Evolutionary conservation across 2,888 invertebrate species (phyloP), one percentile per base, ranked within the genome.

Genomic region (Cenopis cana): DNA sequence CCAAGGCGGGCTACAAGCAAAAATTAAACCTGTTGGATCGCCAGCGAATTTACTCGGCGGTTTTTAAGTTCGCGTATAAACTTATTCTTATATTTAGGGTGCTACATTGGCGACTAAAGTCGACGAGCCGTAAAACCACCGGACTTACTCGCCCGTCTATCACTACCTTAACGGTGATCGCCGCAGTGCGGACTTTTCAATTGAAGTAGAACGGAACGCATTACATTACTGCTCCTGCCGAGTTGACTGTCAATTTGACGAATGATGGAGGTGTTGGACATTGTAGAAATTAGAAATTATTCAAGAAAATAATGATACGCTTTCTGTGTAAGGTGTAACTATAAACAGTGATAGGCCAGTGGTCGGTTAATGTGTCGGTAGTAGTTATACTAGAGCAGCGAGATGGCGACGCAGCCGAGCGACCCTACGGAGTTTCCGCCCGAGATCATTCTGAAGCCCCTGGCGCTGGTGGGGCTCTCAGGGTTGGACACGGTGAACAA

Each of bases 401-500:
- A 64, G 68, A 95, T 95, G 95, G 94, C 95, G 79, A 90, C 90
- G 49, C 91, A 92, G 78, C 93, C 93, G 24, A 92, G 94, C 83
- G 95, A 95, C 83, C 92, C 89, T 77, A 94, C 94, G 67, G 96
- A 96, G 79, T 94, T 99, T 86, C 98, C 99, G 74, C 89, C 95
- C 74, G 98, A 99, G 94, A 94, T 99, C 74, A 95, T 96, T 81
- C 95, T 96, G 77, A 96, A 97, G 84, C 97, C 99, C 41, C 94
- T 97, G 83, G 98, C 98, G 62, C 93, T 99, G 72, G 96, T 99
- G 69, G 98, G 97, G 41, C 94, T 99, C 67, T 96, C 97, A 75
- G 99, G 99, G 17, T 93, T 99, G 73, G 98, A 99, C 86, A 95
- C 96, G 11, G 93, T 95, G 50, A 96, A 96, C 84, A 98, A 98